Conservation (phyloP, 2,888 invertebrate species). For the Caenorhabditis virilis region DNA sequence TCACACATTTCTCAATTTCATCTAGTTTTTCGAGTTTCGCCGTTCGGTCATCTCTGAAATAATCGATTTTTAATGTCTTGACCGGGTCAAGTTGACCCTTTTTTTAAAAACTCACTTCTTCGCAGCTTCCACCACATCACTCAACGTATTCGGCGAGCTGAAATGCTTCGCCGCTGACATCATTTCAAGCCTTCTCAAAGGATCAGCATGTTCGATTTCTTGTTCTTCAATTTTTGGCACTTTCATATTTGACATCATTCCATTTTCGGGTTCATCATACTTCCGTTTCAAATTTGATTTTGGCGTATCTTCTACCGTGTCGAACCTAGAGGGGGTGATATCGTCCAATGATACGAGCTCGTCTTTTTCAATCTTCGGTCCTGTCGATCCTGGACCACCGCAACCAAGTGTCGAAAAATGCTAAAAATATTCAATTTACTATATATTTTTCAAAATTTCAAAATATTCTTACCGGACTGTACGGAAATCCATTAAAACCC, state of each 20-base stretch:
- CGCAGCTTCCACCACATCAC: conserved; percentile 29
- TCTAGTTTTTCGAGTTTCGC: conserved; percentile 31
- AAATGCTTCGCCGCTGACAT: conserved; percentile 27
- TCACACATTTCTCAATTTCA: conserved; percentile 17
- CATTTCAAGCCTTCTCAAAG: conserved; percentile 23
- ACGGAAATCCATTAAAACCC: conserved; percentile 25
- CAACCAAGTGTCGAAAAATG: neutral
- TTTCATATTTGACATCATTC: neutral
- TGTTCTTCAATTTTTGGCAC: conserved; percentile 7
- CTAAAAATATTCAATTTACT: too few relatives aligned
- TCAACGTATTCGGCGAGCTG: conserved; percentile 11
- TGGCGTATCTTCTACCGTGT: neutral
- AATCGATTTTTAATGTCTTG: neutral
- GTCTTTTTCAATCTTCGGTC: neutral
- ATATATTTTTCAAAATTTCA: neutral
- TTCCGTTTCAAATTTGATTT: conserved; percentile 14
- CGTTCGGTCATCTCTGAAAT: conserved; percentile 24
- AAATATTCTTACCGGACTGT: conserved; percentile 19
- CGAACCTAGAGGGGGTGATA: conserved; percentile 12
- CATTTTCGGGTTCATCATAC: neutral
- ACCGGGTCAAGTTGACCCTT: neutral
- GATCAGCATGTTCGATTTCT: conserved; percentile 2
- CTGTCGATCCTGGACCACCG: neutral
- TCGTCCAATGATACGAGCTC: conserved; percentile 25
- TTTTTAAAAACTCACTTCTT: conserved; percentile 30